Evolutionary conservation across 1,140 invertebrate genomes (phyloP), one percentile per base, ranked within the genome.

Genomic region (Mizuhopecten yessoensis): DNA sequence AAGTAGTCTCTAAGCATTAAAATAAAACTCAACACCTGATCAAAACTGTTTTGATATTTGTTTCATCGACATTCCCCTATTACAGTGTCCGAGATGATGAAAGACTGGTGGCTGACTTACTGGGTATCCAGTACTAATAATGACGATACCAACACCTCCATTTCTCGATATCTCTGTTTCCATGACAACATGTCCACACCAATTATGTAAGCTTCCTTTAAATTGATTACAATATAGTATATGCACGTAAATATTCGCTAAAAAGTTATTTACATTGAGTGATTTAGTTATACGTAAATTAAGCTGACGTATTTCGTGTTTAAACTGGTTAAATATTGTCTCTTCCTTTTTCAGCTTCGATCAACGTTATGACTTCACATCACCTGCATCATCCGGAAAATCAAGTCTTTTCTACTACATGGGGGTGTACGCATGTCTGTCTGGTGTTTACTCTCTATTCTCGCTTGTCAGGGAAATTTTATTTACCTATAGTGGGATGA

Each of bases 401-500:
- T 89, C 91, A 36, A 88, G 90, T 89, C 89, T 97, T 2, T 96
- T 96, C 33, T 98, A 97, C 96, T 99, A 99, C 97, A 97, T 99
- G 92, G 97, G 97, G 33, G 97, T 99, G 89, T 99, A 99, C 96
- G 98, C 98, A 0, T 96, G 97, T 36, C 97, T 99, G 87, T 99
- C 98, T 39, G 97, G 97, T 0, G 93, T 97, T 0, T 99, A 99
- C 97, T 98, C 99, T 0, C 11, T 99, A n/a, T 98, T 99, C 92
- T 99, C 99, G 0, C 96, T 99, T 0, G 97, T 98, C 75, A 96
- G 99, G 95, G 98, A 99, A 0, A 99, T 99, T 96, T 96, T 99
- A 11, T 99, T 99, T 97, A 99, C 99, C 0, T 99, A 98, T 96
- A 99, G 99, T 87, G 99, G 99, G 1, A 97, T 99, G 17, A 97